Percentiles rank a stretch among this genome's conserved stretches.
Evolutionary conservation across 2,113 vertebrate genomes (phyloP).

Genomic region (Rhinolophus ferrumequinum): DNA sequence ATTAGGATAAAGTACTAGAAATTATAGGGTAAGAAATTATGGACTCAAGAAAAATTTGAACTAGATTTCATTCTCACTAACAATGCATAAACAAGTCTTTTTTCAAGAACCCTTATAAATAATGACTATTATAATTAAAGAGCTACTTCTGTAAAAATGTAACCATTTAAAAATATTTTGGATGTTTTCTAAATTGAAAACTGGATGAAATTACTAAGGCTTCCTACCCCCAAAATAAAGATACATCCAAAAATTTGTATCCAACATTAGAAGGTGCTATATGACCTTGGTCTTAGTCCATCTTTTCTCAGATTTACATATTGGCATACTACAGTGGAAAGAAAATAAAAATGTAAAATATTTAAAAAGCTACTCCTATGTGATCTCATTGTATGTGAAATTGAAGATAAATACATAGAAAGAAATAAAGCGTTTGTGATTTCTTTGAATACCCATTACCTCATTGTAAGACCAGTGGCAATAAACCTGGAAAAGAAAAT

Average conservation of each 20-base stretch:
- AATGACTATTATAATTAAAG: neutral
- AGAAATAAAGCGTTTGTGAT: neutral
- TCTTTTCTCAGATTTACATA: neutral
- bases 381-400: neutral
- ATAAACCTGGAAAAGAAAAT: neutral
- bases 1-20: neutral
- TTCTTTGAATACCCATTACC: neutral
- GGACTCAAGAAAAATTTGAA: neutral
- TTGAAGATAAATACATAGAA: neutral
- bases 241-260: neutral
- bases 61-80: neutral
- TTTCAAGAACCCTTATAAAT: neutral
- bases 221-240: neutral
- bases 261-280: neutral
- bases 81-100: neutral
- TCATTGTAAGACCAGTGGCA: neutral
- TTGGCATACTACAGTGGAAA: neutral
- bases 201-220: neutral
- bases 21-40: neutral
- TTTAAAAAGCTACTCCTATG: neutral
- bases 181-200: neutral
- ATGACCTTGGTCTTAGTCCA: neutral
- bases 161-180: neutral
- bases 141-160: neutral
- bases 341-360: neutral